Evolutionary conservation across 2,888 invertebrate genomes (phyloP), one percentile per base, ranked within the genome.

Genomic region (Trichacis sp.): DNA sequence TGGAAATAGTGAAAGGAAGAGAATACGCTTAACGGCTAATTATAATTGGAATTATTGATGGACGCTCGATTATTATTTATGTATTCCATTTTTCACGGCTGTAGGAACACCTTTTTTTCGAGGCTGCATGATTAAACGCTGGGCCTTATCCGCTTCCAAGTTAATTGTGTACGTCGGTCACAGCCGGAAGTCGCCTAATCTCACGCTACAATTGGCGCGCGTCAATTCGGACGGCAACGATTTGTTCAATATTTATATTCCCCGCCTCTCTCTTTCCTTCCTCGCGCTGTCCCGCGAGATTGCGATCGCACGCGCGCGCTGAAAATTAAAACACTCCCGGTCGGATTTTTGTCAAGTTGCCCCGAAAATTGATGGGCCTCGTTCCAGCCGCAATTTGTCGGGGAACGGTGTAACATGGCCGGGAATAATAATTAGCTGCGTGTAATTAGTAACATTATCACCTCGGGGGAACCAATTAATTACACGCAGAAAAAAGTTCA

Each of bases 181-280:
- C 70, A 55, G 59, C 68, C 71, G 72, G 71, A 73, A 73, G 69
- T 67, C 70, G 64, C 60, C 57, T 64, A 60, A 62, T 66, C 66
- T 54, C 68, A 24, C 40, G 47, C 6, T 42, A 11, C 55, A 56
- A 30, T 56, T 63, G 59, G 59, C 48, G 62, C 56, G 49, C 56
- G 59, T 38, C 56, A 59, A 52, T 67, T 63, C 56, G 52, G n/a
- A 53, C 45, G 52, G 8, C 55, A 63, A 48, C 51, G 36, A 38
- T 49, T 49, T 54, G 48, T 46, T 42, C 42, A 14, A 15, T 15
- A 42, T 42, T 14, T 1, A 42, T 42, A 42, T 42, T 42, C 14
- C 18, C 18, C 45, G 11, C 15, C 15, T 15, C 40, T 15, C 15
- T 40, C 14, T 40, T 40, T 40, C 12, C 45, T 5, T 19, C 11